Evolutionary conservation across 1,140 invertebrate species (phyloP), one percentile per base, ranked within the genome.

Genomic region (Venturia canescens): DNA sequence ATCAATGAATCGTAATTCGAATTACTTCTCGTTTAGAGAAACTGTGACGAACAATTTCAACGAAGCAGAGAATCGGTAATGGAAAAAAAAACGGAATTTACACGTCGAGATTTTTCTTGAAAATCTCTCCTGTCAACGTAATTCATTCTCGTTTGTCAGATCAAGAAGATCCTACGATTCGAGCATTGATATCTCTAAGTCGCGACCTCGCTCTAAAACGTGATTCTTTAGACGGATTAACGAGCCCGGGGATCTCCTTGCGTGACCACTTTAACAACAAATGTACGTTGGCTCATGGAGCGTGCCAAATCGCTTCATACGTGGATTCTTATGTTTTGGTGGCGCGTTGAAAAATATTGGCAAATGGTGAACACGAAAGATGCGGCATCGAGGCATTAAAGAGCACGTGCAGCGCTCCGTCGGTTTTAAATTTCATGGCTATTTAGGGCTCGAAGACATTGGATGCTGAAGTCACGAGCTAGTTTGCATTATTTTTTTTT

Each of bases 141-240:
- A 57, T 57, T 57, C 53, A 21, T 57, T 57, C 18, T n/a, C 53
- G 21, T n/a, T 70, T 1, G 67, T 70, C 0, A n/a, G 29, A 70
- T 29, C 27, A 70, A 31, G 31, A 70, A 70, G 67, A 70, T 70
- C 67, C 38, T 2, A 13, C 29, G 67, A 27, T 27, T 31, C 67
- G n/a, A 31, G 67, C 67, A 34, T 70, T 70, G 26, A 70, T 70
- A 70, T 70, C 67, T 38, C 67, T 70, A 70, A 70, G 31, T 31
- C 21, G 67, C 31, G 31, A 38, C 67, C 67, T 70, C 38, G 67
- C 67, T 70, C 67, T 31, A 70, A 70, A 70, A 31, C 31, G 31
- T 21, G 67, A 70, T 70, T 70, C 67, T 70, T 70, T 70, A 70
- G 67, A 27, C 67, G 67, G 67, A 70, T 70, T 70, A 70, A 69